These are phyloP conservation scores for Branchipolynoe longqiensis DNA, from an alignment of 2,888 invertebrate species.

Conservation along the genomic window DNA sequence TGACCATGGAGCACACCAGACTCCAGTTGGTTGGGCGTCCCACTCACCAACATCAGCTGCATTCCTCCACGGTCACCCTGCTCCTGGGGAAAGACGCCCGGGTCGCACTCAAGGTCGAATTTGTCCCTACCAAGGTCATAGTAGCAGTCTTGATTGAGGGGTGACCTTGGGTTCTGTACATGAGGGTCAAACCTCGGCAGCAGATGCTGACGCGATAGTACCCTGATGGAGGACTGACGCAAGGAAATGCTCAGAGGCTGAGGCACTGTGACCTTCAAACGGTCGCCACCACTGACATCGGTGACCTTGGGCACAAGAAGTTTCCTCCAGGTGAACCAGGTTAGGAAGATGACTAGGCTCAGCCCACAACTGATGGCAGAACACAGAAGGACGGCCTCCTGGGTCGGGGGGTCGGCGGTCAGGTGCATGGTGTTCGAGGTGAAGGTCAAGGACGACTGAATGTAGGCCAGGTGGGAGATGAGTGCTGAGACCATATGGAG, in stretches of 20 bases:
- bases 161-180: not conserved
- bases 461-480: not conserved
- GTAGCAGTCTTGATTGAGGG: not conserved
- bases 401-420: constrained; percentile 27
- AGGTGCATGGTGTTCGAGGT: not conserved
- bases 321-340: constrained; percentile 34
- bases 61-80: not conserved
- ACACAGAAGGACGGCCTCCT: constrained; percentile 43
- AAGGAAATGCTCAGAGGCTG: not conserved
- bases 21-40: not conserved
- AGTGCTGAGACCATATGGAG: not conserved
- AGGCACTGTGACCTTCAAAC: not conserved
- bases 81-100: not conserved
- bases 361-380: not conserved
- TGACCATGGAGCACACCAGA: constrained; percentile 5
- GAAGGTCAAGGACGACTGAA: not conserved
- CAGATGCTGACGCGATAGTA: not conserved
- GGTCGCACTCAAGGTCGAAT: not conserved
- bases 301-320: not conserved
- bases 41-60: not conserved
- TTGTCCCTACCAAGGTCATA: not conserved
- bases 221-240: not conserved
- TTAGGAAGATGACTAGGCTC: not conserved
- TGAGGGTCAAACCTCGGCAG: not conserved
- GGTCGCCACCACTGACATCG: too few relatives aligned